Percentiles rank a stretch among this genome's conserved stretches.
These are phyloP conservation scores for Nyctalus aviator DNA, from an alignment of 2,797 vertebrate genomes.

Conservation along the genomic window DNA sequence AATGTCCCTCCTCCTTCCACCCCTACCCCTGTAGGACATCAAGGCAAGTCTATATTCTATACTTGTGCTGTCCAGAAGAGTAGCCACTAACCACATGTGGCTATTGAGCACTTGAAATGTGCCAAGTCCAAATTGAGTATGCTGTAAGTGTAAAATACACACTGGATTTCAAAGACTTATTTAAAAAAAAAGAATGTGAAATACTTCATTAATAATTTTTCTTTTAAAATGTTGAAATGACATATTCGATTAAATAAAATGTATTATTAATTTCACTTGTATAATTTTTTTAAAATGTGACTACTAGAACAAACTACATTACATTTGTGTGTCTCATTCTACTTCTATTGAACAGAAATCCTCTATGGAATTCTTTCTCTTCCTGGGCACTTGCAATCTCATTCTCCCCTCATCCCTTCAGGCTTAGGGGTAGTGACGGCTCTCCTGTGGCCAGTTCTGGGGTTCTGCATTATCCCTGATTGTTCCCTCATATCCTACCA, in stretches of 20 bases:
- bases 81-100: background rate
- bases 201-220: background rate
- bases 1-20: background rate
- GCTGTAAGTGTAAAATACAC: background rate
- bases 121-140: background rate
- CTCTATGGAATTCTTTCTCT: background rate
- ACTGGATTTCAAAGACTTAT: background rate
- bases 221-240: constrained; percentile 30
- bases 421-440: background rate
- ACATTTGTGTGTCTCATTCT: background rate
- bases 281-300: background rate
- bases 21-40: background rate
- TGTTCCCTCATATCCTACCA: background rate
- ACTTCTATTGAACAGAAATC: background rate
- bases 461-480: background rate
- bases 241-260: background rate
- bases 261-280: background rate
- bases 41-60: background rate
- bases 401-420: background rate
- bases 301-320: background rate
- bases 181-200: background rate
- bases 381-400: background rate
- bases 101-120: background rate
- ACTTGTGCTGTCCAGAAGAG: background rate
- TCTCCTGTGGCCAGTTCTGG: background rate